These are phyloP conservation scores for Dendropsophus ebraccatus DNA, from an alignment of 2,113 vertebrate species.

Conservation along the genomic window DNA sequence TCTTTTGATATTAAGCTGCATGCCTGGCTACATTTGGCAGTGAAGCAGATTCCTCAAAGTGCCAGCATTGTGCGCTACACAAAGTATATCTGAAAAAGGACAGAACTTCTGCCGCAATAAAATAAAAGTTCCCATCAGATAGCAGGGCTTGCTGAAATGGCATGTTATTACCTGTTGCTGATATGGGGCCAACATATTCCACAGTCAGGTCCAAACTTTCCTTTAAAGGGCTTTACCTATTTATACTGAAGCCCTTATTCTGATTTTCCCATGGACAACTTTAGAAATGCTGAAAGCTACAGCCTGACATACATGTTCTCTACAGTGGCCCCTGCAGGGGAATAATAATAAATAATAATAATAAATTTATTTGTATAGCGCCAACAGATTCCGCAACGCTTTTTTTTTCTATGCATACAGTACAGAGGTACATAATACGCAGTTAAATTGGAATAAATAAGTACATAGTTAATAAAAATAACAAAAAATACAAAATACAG, in stretches of 20 bases:
- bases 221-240: background rate
- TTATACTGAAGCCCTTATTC: background rate
- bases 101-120: background rate
- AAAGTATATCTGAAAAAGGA: conserved; percentile 1
- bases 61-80: conserved; percentile 3
- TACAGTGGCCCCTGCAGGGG: too few species aligned
- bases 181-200: background rate
- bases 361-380: too few species aligned
- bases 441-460: too few species aligned
- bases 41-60: background rate
- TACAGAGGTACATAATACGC: too few species aligned
- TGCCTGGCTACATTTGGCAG: conserved; percentile 26
- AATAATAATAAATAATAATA: too few species aligned
- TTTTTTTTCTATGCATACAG: too few species aligned
- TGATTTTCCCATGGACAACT: background rate
- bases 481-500: too few species aligned
- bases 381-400: too few species aligned
- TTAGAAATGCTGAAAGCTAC: too few species aligned
- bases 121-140: background rate
- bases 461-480: too few species aligned
- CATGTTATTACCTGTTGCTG: background rate
- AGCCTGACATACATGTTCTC: too few species aligned
- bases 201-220: background rate
- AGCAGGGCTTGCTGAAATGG: background rate
- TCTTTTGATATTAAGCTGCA: background rate